Evolutionary conservation across 2,113 vertebrate genomes (phyloP).

Genomic region (Burhinus bistriatus): DNA sequence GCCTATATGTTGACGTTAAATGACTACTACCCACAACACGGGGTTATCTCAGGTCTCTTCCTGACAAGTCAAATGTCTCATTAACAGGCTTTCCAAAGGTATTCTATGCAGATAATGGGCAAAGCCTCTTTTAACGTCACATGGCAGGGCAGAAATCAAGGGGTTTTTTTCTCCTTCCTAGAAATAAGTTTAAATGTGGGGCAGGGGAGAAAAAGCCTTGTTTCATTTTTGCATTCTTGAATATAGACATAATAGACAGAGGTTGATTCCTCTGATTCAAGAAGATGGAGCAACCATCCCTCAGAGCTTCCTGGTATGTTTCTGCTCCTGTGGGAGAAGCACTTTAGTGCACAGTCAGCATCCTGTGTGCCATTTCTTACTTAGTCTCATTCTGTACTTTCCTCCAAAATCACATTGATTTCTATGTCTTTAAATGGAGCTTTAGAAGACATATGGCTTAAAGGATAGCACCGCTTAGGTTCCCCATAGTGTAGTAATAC

Average conservation of each 20-base stretch:
- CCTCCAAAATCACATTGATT: slow-evolving; percentile 50
- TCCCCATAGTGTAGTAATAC: slow-evolving; percentile 46
- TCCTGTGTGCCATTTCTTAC: background rate
- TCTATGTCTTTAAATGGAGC: slow-evolving; percentile 37
- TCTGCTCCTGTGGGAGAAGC: background rate
- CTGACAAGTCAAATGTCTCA: background rate
- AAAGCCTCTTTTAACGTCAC: background rate
- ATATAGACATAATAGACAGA: background rate
- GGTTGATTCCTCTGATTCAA: background rate
- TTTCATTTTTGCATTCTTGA: background rate
- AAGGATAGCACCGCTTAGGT: background rate
- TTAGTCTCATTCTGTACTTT: background rate
- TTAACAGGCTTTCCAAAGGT: background rate
- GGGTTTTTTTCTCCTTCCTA: background rate
- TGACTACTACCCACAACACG: background rate
- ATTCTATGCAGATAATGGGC: background rate
- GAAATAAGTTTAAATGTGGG: background rate
- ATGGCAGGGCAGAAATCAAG: background rate
- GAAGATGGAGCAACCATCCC: background rate
- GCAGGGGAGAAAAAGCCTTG: background rate
- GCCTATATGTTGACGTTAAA: background rate
- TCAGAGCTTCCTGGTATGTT: background rate
- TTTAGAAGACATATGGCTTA: slow-evolving; percentile 53
- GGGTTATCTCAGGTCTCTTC: background rate
- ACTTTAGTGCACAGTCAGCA: background rate